phyloP scores from a whole-genome alignment of 2,113 vertebrate species.

The Pipa parva region DNA sequence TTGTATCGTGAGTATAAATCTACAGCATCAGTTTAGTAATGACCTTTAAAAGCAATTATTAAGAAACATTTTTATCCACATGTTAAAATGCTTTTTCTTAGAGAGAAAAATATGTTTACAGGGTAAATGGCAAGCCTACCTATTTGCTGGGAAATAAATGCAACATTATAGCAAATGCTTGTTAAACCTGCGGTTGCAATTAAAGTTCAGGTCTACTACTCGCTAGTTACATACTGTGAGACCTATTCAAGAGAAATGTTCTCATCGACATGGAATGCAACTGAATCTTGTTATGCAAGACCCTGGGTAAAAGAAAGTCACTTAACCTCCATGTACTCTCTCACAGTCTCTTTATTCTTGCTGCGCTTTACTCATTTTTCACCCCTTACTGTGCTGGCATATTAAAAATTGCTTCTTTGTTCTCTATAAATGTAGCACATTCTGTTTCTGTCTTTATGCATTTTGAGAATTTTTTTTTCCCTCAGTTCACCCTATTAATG shows the following conservation, averaged over 20 bases:
- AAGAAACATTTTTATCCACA: not conserved
- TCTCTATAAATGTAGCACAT: constrained; percentile 35
- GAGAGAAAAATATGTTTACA: not conserved
- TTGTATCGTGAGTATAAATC: not conserved
- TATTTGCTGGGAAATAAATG: not conserved
- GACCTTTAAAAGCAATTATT: not conserved
- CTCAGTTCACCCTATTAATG: constrained; percentile 11
- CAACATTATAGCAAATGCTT: constrained; percentile 18
- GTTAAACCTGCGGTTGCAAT: constrained; percentile 29
- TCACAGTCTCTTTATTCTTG: constrained; percentile 38
- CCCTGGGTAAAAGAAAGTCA: constrained; percentile 33
- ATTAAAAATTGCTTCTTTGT: constrained; percentile 43
- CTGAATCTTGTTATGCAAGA: constrained; percentile 38
- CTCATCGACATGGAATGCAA: constrained; percentile 40
- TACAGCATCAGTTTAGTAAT: not conserved
- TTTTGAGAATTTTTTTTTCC: constrained; percentile 30
- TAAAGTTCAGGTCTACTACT: constrained; percentile 33
- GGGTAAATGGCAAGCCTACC: not conserved
- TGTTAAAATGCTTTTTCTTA: not conserved
- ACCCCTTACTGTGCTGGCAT: constrained; percentile 40
- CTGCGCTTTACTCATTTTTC: constrained; percentile 43
- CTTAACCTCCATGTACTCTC: constrained; percentile 40
- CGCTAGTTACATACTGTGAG: constrained; percentile 33
- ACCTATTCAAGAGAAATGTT: constrained; percentile 39
- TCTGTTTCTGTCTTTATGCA: constrained; percentile 35